Base-by-base conservation (phyloP, 2,113 vertebrate species). In the Nesoenas mayeri region DNA sequence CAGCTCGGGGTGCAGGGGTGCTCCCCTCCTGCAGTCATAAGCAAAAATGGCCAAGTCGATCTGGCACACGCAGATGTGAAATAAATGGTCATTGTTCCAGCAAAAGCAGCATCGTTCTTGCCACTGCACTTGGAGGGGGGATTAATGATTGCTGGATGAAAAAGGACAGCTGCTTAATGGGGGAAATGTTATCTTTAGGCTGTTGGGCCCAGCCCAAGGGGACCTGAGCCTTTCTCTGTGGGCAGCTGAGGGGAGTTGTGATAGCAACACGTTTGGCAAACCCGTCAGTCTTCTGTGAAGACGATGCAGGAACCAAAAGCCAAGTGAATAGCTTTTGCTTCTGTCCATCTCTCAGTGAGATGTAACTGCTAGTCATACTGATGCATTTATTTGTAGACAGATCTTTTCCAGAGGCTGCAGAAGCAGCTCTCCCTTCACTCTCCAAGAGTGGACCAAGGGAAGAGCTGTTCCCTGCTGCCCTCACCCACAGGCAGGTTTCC, bases 71-170 rank as follows among this genome's bases (percentile, higher is more conserved):
- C 25, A 7, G 47, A 28, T 21, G 12, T 11, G 22, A n/a, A 70
- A 32, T 17, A 51, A 22, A 0, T 0, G 11, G 31, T 24, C 1
- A 0, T 28, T 4, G 32, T 66, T 62, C 62, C 58, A 48, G 89
- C 40, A 58, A 34, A 53, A 72, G 36, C n/a, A 12, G 50, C 4
- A 1, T 10, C 1, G 1, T 19, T 54, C 32, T 5, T 25, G n/a
- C 20, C 34, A 13, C 36, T 5, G 1, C 0, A 1, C 15, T 48
- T 28, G 31, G 42, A 34, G 26, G 5, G 16, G 2, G 6, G 17
- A 25, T 44, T 38, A n/a, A 9, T 9, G 26, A n/a, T 10, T 56
- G 40, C 81, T 53, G 5, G 48, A 53, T 61, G 53, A 20, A 48
- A 47, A 19, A 8, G 10, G 28, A 40, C 12, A 6, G 54, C 48